A percentile compares a stretch with the other conserved stretches of the same genome.
These are phyloP conservation scores for Loxodonta africana DNA, from an alignment of 2,113 vertebrate genomes.

Conservation along the genomic window DNA sequence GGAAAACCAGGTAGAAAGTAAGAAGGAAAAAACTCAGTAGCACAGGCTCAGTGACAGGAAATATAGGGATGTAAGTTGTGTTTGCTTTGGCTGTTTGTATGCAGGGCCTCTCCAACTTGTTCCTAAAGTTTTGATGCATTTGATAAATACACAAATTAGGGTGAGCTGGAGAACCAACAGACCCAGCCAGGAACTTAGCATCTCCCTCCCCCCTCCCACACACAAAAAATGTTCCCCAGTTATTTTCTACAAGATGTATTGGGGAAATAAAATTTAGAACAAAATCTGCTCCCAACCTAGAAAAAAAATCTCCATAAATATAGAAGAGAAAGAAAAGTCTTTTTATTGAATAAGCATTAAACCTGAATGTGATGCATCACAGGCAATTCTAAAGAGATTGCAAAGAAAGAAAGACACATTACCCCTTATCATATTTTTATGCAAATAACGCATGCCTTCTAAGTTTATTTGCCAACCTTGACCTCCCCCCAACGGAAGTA, in stretches of 20 bases:
- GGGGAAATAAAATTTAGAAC: neutral
- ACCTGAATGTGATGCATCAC: neutral
- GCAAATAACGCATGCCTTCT: too few species aligned
- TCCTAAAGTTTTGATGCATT: neutral
- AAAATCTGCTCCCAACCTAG: neutral
- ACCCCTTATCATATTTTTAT: neutral
- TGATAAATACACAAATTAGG: neutral
- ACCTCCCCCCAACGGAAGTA: too few species aligned
- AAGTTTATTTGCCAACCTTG: too few species aligned
- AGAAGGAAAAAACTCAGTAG: neutral
- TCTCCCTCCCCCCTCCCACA: too few species aligned
- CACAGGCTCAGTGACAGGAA: neutral
- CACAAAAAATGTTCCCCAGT: neutral
- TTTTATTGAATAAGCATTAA: neutral
- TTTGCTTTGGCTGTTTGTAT: neutral
- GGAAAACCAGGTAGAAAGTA: neutral
- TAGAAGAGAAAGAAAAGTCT: neutral
- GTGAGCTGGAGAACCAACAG: neutral
- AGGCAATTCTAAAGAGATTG: neutral
- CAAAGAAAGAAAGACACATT: neutral
- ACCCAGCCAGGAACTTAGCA: neutral
- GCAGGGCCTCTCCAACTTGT: neutral
- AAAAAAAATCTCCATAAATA: too few species aligned
- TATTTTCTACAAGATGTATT: neutral
- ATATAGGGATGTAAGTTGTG: neutral